phyloP scores from a whole-genome alignment of 2,113 vertebrate species.

The Chionomys nivalis region DNA sequence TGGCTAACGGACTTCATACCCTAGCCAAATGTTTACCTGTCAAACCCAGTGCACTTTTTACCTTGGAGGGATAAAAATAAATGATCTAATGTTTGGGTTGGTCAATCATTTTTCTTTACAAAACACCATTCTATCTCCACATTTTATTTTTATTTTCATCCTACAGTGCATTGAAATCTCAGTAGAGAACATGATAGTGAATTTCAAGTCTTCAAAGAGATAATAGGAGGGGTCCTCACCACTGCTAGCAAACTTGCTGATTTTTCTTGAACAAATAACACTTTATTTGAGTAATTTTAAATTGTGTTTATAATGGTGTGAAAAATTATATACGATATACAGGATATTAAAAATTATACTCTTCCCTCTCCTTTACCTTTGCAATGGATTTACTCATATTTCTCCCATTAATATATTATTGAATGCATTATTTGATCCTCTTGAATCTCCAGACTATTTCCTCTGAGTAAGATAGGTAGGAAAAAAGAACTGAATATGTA shows the following conservation, averaged over 20 bases:
- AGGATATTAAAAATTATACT: neutral
- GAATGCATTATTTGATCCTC: constrained; percentile 6
- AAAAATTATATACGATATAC: constrained; percentile 46
- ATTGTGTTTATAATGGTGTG: constrained; percentile 59
- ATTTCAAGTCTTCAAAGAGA: constrained; percentile 53
- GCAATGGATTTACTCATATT: constrained; percentile 34
- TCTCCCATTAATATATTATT: neutral
- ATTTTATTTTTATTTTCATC: constrained; percentile 9
- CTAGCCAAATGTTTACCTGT: neutral
- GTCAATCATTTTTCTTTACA: neutral
- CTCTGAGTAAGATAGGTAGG: neutral
- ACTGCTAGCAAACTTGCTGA: constrained; percentile 30
- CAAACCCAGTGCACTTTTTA: neutral
- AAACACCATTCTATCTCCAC: neutral
- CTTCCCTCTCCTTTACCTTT: neutral
- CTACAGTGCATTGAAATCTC: constrained; percentile 1
- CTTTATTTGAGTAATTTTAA: constrained; percentile 49
- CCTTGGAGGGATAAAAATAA: neutral
- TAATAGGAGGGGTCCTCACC: neutral
- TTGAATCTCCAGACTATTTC: neutral
- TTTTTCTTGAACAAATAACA: constrained; percentile 53
- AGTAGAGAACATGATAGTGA: constrained; percentile 28
- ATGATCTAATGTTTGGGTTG: neutral
- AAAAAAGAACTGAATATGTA: neutral
- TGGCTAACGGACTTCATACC: neutral